Conservation (phyloP, 2,797 vertebrate genomes). For the Oryzias dopingdopingensis region DNA sequence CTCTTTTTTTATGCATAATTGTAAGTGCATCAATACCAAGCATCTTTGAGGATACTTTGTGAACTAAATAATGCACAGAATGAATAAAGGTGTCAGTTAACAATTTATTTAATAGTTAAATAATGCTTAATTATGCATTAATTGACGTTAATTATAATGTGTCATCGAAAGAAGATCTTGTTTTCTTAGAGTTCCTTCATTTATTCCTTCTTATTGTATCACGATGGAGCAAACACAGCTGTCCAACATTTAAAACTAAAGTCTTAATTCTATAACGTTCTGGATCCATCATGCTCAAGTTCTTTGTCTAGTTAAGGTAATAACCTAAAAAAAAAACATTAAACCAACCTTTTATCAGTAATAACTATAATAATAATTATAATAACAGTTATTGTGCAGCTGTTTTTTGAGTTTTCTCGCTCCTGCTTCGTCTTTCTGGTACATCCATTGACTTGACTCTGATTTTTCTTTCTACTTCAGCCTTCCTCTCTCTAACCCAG, state of each 20-base stretch:
- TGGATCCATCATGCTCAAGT: background rate
- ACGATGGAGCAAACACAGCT: background rate
- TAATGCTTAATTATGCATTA: no score
- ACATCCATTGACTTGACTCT: background rate
- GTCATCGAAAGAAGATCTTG: no score
- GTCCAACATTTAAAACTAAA: background rate
- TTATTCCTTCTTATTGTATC: background rate
- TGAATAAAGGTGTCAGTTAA: no score
- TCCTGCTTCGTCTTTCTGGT: background rate
- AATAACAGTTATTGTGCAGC: background rate
- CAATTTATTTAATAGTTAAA: no score
- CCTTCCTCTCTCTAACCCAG: conserved; percentile 24
- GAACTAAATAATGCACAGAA: no score
- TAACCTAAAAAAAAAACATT: background rate
- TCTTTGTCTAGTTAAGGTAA: conserved; percentile 1
- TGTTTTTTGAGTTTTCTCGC: background rate
- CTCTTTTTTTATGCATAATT: no score
- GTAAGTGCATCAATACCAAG: no score
- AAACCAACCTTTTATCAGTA: no score
- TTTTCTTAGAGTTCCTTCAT: background rate
- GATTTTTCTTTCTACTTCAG: conserved; percentile 5
- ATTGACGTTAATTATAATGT: no score
- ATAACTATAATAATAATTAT: no score
- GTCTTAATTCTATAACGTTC: background rate
- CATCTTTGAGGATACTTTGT: no score